Base-by-base conservation (phyloP, 1,140 invertebrate species). In the Penaeus vannamei region DNA sequence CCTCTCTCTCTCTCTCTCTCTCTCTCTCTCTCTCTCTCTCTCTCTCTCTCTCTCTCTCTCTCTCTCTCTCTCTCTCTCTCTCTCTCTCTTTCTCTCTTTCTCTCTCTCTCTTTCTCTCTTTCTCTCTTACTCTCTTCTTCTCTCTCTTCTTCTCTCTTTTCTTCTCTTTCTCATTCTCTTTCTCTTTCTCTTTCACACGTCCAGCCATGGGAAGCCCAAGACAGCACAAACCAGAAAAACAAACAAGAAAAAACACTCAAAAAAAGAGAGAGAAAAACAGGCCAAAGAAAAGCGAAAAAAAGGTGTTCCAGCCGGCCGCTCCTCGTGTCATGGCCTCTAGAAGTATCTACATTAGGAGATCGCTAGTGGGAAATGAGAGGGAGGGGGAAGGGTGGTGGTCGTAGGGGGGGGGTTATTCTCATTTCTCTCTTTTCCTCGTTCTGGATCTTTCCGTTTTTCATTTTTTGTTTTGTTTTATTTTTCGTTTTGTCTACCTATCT, bases 61-160 rank as follows among this genome's bases (percentile, higher is more conserved):
- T 82, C 80, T 82, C 80, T 82, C 80, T 82, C 80, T 82, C 80
- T 53, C 80, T 53, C 80, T 53, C 80, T 53, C 80, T 53, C 80
- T 53, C 80, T 53, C 80, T 53, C 80, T 53, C 80, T 53, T 46
- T 53, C 80, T 53, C 80, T 53, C 80, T 53, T 46, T 53, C 80
- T 53, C 80, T 53, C 80, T 53, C 80, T 53, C 80, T 53, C 80
- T 53, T 46, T 53, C 80, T 53, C 80, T 53, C 80, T 53, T n/a
- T 53, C 46, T 82, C 80, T 82, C n/a, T 60, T 42, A 23, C 53
- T 82, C 80, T 82, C 36, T 79, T 22, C 29, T 19, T 29, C n/a
- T 79, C 36, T 79, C 22, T 79, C 22, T 26, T 19, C 3, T 2
- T 23, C 53, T 82, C 60, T 10, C 26, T 46, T 29, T 10, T 17